Conservation (phyloP, 2,113 vertebrate genomes). For the Erinaceus europaeus region DNA sequence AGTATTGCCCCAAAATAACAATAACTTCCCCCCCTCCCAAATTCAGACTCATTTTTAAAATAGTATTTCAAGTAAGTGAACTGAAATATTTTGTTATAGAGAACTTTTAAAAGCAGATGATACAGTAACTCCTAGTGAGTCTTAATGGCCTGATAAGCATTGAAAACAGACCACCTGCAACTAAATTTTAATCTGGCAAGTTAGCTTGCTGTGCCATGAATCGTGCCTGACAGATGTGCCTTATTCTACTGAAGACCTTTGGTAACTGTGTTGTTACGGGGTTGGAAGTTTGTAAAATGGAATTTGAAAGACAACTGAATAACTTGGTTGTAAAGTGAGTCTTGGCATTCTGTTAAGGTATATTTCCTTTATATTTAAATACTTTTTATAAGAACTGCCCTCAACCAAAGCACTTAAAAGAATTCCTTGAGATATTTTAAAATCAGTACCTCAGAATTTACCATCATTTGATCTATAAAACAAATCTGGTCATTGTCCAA, state of each 20-base stretch:
- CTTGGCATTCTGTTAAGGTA: not conserved
- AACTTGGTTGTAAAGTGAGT: not conserved
- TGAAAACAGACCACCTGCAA: not conserved
- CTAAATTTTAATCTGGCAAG: not conserved
- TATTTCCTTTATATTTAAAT: conserved; percentile 16
- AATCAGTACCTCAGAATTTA: not conserved
- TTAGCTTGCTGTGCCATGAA: not conserved
- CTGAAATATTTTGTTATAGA: not conserved
- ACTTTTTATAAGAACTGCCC: not conserved
- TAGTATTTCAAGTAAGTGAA: no score
- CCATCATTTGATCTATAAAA: not conserved
- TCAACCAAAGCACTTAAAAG: conserved; percentile 32
- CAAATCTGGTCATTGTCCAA: not conserved
- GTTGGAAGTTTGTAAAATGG: not conserved
- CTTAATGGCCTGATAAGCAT: no score
- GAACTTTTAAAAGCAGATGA: not conserved
- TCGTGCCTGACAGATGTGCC: no score
- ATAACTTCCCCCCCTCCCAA: no score
- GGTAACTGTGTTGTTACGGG: not conserved
- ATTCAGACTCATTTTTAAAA: no score
- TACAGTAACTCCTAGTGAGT: not conserved
- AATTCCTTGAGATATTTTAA: not conserved
- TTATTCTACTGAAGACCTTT: not conserved
- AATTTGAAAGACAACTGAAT: conserved; percentile 1
- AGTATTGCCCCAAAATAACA: no score